Conservation (phyloP, 2,113 vertebrate species). For the Hippocampus guttulatus region DNA sequence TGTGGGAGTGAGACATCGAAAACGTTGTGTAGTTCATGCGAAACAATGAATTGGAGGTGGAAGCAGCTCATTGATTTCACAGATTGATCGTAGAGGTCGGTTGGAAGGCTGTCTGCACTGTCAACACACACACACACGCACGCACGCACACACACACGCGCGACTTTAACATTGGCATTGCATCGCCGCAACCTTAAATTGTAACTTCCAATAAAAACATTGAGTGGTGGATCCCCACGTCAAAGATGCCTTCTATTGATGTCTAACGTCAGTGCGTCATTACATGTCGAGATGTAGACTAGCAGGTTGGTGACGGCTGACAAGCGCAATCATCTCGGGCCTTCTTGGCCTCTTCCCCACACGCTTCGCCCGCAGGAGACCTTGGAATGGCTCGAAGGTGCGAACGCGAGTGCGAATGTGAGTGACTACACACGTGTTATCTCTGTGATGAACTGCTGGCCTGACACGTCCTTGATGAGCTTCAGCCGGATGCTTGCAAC, state of each 20-base stretch:
- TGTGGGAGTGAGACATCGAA: constrained; percentile 19
- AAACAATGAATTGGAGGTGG: constrained; percentile 4
- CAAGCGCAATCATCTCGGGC: constrained; percentile 6
- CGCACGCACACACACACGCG: too few relatives aligned
- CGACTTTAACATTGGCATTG: not conserved
- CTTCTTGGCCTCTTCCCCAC: not conserved
- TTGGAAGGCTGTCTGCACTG: not conserved
- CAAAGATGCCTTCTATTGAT: not conserved
- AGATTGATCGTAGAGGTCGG: constrained; percentile 6
- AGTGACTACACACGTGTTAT: constrained; percentile 30
- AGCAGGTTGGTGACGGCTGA: not conserved
- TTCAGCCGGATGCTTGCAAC: constrained; percentile 25
- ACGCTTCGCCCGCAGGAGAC: constrained; percentile 14
- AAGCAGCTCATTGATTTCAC: constrained; percentile 21
- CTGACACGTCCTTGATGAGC: constrained; percentile 26
- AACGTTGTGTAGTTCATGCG: constrained; percentile 13
- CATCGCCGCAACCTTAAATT: not conserved
- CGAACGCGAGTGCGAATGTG: constrained; percentile 31
- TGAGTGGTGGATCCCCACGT: not conserved
- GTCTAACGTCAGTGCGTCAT: not conserved
- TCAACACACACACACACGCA: not conserved
- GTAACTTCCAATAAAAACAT: not conserved
- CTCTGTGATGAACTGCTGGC: constrained; percentile 32
- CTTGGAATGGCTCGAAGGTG: constrained; percentile 26
- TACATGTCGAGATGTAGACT: not conserved